Conservation (phyloP, 2,113 vertebrate genomes). For the Talpa occidentalis region DNA sequence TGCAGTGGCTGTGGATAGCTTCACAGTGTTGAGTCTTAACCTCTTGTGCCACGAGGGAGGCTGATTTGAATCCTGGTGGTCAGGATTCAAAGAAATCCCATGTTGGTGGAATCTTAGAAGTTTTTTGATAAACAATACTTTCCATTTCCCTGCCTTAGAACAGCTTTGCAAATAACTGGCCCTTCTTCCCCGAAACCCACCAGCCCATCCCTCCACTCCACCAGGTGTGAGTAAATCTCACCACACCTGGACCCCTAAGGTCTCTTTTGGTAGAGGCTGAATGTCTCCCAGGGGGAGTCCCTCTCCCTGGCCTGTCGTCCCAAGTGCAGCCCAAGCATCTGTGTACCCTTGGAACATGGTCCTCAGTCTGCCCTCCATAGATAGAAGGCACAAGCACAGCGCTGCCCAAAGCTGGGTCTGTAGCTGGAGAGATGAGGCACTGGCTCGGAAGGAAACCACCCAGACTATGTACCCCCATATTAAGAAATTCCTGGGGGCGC, state of each 20-base stretch:
- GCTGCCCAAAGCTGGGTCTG: neutral
- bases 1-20: no score
- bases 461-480: neutral
- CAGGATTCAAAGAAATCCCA: neutral
- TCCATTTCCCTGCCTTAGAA: neutral
- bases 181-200: neutral
- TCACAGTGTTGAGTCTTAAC: no score
- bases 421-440: neutral
- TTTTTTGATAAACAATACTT: slow-evolving; percentile 20
- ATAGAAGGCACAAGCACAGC: neutral
- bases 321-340: neutral
- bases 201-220: neutral
- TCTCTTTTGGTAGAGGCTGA: neutral
- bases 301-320: neutral
- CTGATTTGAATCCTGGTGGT: no score
- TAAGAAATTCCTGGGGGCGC: slow-evolving; percentile 37
- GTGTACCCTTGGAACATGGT: neutral
- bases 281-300: neutral
- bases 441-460: neutral
- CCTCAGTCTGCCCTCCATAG: neutral
- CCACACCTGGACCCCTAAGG: neutral
- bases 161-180: slow-evolving; percentile 38
- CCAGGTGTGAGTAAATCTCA: neutral
- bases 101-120: neutral
- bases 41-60: no score